Evolutionary conservation across 1,140 invertebrate species (phyloP), one percentile per base, ranked within the genome.

Genomic region (Magallana gigas): DNA sequence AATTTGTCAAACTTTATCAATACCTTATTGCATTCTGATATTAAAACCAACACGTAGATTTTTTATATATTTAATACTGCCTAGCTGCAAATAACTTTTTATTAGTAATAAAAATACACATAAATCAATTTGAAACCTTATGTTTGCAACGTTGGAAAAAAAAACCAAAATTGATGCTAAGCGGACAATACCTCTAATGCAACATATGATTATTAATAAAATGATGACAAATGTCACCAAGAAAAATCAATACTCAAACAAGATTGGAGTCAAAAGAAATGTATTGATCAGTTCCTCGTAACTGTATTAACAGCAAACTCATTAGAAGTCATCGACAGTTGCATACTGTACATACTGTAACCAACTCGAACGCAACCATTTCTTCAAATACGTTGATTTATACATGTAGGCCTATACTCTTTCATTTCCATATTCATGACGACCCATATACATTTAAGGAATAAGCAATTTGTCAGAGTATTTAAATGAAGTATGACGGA

Each of bases 401-500:
- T 23, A 23, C 23, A 23, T 23, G 23, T 23, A 23, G 23, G 23
- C 23, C 23, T n/a, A 62, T 62, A 16, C n/a, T 12, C 60, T 62
- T 62, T 14, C 36, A 12, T 76, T 76, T 76, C 68, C 23, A 36
- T 29, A 76, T 76, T 76, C 8, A 12, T 29, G 2, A 76, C 18
- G 68, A 76, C 18, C 68, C 18, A 2, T 36, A 11, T 76, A 48
- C 36, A 29, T 76, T 76, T 29, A 23, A 76, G 23, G 18, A 76
- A 76, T 76, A 76, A 23, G 23, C 68, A 76, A 76, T 76, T 76
- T 76, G 68, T 76, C 68, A 76, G 68, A 12, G 23, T 76, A 9
- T 76, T 76, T 76, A 76, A 76, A 76, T 76, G 68, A 76, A 23
- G 68, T 76, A 76, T 76, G 23, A 76, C 68, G 68, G 68, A 18